These are phyloP conservation scores for Camelus bactrianus DNA, from an alignment of 2,113 vertebrate species.

Conservation along the genomic window DNA sequence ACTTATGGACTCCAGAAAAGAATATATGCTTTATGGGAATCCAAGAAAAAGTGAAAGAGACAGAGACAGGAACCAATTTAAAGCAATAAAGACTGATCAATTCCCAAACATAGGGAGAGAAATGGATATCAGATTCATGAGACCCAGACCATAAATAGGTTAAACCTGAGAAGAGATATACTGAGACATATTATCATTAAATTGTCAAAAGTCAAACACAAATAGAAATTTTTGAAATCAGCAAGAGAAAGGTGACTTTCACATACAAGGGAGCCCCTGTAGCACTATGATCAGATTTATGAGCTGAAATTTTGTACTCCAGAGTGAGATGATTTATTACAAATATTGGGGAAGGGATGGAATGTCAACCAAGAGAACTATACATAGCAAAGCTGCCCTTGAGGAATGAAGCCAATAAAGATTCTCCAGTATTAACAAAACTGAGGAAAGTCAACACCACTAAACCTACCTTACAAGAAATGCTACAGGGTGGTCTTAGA, in stretches of 20 bases:
- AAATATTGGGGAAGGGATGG: too few species aligned
- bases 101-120: neutral
- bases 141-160: neutral
- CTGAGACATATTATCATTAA: neutral
- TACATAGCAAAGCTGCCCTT: too few species aligned
- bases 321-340: too few species aligned
- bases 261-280: neutral
- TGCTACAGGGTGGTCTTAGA: too few species aligned
- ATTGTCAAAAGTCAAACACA: neutral
- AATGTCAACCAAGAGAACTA: too few species aligned
- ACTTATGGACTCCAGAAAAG: neutral
- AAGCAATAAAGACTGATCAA: neutral
- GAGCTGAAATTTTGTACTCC: too few species aligned
- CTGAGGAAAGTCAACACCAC: too few species aligned
- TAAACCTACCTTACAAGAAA: too few species aligned
- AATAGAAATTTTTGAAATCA: neutral
- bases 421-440: too few species aligned
- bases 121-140: neutral
- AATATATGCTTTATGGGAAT: neutral
- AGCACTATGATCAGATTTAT: neutral
- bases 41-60: neutral
- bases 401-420: too few species aligned
- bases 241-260: neutral
- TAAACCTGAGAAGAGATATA: neutral
- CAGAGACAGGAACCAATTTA: neutral